These are phyloP conservation scores for Nyctibius grandis DNA, from an alignment of 2,797 vertebrate genomes.

Conservation along the genomic window DNA sequence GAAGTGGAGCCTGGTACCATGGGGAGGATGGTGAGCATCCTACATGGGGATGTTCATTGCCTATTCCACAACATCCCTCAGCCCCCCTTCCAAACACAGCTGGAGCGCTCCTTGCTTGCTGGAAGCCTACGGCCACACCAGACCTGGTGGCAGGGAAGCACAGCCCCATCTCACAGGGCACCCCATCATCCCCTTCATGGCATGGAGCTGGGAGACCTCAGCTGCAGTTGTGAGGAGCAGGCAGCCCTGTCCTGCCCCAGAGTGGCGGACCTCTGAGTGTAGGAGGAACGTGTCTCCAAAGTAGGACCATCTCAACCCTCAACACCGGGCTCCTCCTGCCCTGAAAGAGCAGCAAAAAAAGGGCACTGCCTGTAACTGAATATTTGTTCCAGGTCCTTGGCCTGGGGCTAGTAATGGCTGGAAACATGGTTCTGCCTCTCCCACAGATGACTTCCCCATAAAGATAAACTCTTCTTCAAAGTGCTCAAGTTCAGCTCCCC, in stretches of 20 bases:
- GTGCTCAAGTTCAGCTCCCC: not conserved
- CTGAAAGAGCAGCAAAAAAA: not conserved
- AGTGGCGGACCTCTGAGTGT: not conserved
- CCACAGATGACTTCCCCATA: not conserved
- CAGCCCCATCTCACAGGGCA: not conserved
- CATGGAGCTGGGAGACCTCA: not conserved
- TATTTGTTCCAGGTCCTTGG: not conserved
- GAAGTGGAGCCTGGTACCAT: not conserved
- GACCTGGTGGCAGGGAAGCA: not conserved
- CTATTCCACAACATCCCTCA: not conserved
- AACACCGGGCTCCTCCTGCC: not conserved
- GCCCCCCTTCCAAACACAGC: not conserved
- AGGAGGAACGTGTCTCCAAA: not conserved
- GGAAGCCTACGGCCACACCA: not conserved
- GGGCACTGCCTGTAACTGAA: not conserved
- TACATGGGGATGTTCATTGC: not conserved
- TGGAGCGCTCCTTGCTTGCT: not conserved
- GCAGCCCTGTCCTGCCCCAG: not conserved
- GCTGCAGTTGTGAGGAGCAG: rapidly evolving
- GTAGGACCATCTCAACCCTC: not conserved
- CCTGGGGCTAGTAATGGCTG: not conserved
- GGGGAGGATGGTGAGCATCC: not conserved
- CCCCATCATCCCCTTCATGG: not conserved
- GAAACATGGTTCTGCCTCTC: not conserved
- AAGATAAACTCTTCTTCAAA: not conserved